phyloP scores from a whole-genome alignment of 2,888 invertebrate genomes.

The Ophioninae sp. region DNA sequence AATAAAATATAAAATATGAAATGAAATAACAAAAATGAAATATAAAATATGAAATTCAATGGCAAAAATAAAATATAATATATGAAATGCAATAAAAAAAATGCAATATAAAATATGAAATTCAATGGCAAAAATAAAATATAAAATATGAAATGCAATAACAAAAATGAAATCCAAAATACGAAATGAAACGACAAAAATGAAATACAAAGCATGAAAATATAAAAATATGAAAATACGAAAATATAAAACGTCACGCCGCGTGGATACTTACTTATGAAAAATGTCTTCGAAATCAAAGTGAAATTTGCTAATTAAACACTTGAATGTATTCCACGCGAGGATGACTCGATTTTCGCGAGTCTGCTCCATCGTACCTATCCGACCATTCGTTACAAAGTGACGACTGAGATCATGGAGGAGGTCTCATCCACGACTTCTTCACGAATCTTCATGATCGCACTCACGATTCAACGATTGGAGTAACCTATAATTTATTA shows the following conservation, averaged over 20 bases:
- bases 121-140: too few species aligned
- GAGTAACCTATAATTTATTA: conserved; percentile 54
- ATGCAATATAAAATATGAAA: too few species aligned
- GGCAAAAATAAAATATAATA: too few species aligned
- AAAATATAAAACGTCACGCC: background rate
- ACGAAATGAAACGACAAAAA: too few species aligned
- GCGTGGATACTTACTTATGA: conserved; percentile 69
- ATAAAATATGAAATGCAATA: too few species aligned
- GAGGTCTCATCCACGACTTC: conserved; percentile 1
- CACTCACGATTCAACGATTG: conserved; percentile 46
- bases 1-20: too few species aligned
- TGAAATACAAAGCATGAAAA: too few species aligned
- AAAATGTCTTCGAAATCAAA: conserved; percentile 70
- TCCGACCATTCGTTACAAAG: conserved; percentile 63
- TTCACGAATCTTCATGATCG: conserved; percentile 34
- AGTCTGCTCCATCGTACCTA: conserved; percentile 64
- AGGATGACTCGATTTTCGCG: conserved; percentile 43
- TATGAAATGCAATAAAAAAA: too few species aligned
- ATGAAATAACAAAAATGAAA: too few species aligned
- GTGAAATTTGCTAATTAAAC: conserved; percentile 64
- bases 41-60: too few species aligned
- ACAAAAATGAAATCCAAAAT: too few species aligned
- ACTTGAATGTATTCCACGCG: conserved; percentile 68
- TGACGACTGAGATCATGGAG: conserved; percentile 65
- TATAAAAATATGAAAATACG: background rate